Evolutionary conservation across 2,113 vertebrate genomes (phyloP), one percentile per base, ranked within the genome.

Genomic region (Siphamia tubifer): DNA sequence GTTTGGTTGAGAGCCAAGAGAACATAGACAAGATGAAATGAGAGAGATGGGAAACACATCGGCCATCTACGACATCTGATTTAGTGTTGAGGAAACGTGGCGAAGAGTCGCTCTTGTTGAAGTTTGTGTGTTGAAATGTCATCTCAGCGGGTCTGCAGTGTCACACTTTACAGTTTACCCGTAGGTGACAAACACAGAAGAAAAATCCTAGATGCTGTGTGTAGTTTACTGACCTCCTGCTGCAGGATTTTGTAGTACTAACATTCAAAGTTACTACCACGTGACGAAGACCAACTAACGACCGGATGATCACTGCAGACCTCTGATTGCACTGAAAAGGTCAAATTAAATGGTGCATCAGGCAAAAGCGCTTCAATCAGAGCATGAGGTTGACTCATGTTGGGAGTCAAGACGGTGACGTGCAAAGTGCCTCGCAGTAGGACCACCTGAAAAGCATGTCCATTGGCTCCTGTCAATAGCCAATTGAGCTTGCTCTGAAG

Each of bases 31-130:
- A 45, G 21, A 25, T 38, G 27, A 57, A 69, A 21, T 25, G 2
- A 3, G 30, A 15, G 11, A 40, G 15, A 45, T 70, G 21, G 12
- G 15, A 11, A 49, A 49, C 21, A 57, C 8, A 16, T 20, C 48
- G 77, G 45, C 49, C 56, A 27, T 47, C 24, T 74, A 25, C 74
- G 45, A 69, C 67, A 19, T 62, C 4, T 24, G 38, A 5, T 48
- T 24, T 35, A 56, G 25, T 56, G 12, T 61, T 65, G 10, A 51
- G 23, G 6, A 53, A 52, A 24, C 9, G 28, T 19, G 23, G 57
- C 27, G 24, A 35, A 31, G 58, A 51, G 44, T 24, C 60, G 54
- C 63, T 66, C 0, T 23, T 12, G 8, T 35, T 17, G 4, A 7
- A 23, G 19, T 51, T 4, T 15, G 12, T 57, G 3, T 30, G 17